A percentile compares a stretch with the other conserved stretches of the same genome.
These are phyloP conservation scores for Cryptus armator DNA, from an alignment of 2,888 invertebrate species.

Conservation along the genomic window DNA sequence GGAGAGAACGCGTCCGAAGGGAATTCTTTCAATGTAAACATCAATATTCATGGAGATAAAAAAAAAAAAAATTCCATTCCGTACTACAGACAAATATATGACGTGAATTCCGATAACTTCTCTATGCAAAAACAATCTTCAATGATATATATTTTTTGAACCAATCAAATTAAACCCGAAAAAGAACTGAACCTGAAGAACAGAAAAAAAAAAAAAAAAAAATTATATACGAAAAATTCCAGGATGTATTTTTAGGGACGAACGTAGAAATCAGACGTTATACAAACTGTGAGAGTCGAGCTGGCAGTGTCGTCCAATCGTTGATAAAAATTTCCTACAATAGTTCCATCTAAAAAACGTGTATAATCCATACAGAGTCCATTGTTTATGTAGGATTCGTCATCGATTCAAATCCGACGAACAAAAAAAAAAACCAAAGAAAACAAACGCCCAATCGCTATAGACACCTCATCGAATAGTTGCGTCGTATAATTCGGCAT, in stretches of 20 bases:
- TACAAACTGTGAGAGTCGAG: conserved; percentile 19
- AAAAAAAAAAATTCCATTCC: too few relatives aligned
- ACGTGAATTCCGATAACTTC: too few relatives aligned
- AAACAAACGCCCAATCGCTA: neutral
- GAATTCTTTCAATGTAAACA: too few relatives aligned
- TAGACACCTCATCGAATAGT: neutral
- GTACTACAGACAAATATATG: too few relatives aligned
- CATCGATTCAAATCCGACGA: neutral
- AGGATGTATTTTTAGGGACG: neutral
- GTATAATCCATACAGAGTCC: neutral
- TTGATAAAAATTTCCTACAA: conserved; percentile 23
- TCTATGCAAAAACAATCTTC: too few relatives aligned
- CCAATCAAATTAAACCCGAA: too few relatives aligned
- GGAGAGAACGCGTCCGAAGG: too few relatives aligned
- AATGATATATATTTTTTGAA: too few relatives aligned
- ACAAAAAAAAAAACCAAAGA: too few relatives aligned
- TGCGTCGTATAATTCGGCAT: neutral
- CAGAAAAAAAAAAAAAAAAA: too few relatives aligned
- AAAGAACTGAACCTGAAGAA: too few relatives aligned
- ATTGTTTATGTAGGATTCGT: neutral
- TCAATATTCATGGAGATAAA: too few relatives aligned
- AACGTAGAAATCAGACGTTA: neutral
- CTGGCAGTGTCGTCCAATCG: conserved; percentile 38
- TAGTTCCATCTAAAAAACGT: neutral
- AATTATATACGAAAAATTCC: neutral